Evolutionary conservation across 2,797 vertebrate genomes (phyloP), one percentile per base, ranked within the genome.

Genomic region (Diceros bicornis): DNA sequence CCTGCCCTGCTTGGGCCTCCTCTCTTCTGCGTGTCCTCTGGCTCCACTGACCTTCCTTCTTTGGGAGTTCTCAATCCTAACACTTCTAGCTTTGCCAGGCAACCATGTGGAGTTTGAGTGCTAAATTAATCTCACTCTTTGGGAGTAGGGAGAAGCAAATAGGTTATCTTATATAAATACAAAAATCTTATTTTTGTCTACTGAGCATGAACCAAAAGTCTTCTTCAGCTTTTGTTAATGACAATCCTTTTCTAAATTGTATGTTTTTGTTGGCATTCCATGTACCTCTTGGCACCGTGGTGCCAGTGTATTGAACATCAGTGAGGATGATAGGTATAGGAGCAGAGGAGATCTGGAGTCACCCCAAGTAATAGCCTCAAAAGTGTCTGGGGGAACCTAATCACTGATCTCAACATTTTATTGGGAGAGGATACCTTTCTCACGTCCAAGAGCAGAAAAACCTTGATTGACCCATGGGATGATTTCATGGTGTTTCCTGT

Each of bases 61-160:
- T 47, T 5, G 11, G 47, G n/a, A n/a, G 11, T 59, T 95, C 52
- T 85, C 25, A 44, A 12, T 44, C 17, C 79, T 61, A 95, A 59
- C 16, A 16, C 41, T 44, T 69, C 52, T 79, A 25, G 79, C 52
- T 62, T 78, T 52, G 20, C 55, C 41, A 77, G 79, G 41, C 41
- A 84, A 69, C 88, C 21, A 64, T 29, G 8, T 74, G 72, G 74
- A 23, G 16, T 13, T 41, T 29, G 52, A 62, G 13, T 32, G 34
- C 52, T 85, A 62, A 52, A 61, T 61, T 84, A 55, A 69, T 25
- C 50, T 95, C 41, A 61, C 78, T 44, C 55, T 95, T 69, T 91
- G 64, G 74, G 68, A 83, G 68, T 74, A 55, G 32, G 47, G 37
- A 84, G 87, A 90, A 84, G 50, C 29, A 69, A 72, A 84, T 90